Conservation (phyloP, 2,797 vertebrate species). For the Pantherophis alleghaniensis region DNA sequence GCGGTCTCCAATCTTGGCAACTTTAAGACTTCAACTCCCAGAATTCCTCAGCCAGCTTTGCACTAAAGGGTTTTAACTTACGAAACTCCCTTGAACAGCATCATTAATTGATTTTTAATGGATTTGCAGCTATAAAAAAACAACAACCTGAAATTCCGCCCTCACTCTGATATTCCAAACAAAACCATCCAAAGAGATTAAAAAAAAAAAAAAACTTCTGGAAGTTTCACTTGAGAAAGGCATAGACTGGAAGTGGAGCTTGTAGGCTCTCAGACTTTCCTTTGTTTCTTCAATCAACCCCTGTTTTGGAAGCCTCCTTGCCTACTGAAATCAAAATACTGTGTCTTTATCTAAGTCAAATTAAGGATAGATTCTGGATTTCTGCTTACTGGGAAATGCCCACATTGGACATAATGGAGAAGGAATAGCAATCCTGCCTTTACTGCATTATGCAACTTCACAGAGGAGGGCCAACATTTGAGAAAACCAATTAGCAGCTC, state of each 20-base stretch:
- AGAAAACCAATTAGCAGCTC: neutral
- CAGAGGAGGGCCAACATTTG: neutral
- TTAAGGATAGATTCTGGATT: neutral
- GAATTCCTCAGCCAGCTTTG: no score
- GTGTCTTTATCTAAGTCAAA: neutral
- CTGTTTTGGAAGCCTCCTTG: neutral
- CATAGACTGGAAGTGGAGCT: neutral
- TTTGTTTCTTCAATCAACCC: neutral
- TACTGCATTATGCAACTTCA: neutral
- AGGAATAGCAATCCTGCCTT: neutral
- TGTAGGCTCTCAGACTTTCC: neutral
- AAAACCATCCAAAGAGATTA: neutral
- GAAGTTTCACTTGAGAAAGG: neutral
- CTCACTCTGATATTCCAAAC: neutral
- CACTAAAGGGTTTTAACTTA: neutral
- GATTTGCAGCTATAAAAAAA: neutral
- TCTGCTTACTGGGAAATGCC: neutral
- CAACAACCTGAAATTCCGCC: neutral
- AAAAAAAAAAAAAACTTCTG: neutral
- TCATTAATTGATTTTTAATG: constrained; percentile 1
- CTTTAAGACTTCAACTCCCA: no score
- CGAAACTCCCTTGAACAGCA: neutral
- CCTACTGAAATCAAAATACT: neutral
- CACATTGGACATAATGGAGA: neutral
- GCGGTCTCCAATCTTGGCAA: no score